Evolutionary conservation across 2,888 invertebrate species (phyloP), one percentile per base, ranked within the genome.

Genomic region (Tiphia femorata): DNA sequence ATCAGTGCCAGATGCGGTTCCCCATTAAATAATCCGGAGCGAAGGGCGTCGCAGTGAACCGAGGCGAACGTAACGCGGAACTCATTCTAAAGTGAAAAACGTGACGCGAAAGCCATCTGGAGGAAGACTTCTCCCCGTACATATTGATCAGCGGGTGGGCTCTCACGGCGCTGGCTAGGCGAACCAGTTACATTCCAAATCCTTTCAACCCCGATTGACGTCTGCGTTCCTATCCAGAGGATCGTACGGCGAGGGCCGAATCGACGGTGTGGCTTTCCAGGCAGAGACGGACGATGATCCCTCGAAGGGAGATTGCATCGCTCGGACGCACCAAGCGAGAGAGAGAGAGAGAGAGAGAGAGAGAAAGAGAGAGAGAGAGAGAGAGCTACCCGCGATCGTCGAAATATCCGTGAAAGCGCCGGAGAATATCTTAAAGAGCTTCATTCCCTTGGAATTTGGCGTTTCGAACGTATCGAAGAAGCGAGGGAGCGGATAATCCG

Each of bases 71-170:
- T 51, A 55, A 49, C 51, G 62, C 51, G 41, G 56, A 59, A 58
- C 67, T 62, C 59, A 67, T 67, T 53, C 49, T 44, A 48, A n/a
- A 40, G 19, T 70, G 66, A 66, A 62, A 70, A 62, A 66, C 67
- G 67, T 67, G 67, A 67, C 49, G 49, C 49, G 62, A 67, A 67
- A 62, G 40, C 58, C 47, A 48, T 56, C 50, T 37, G 43, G 56
- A 56, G 49, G 37, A 58, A 62, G 70, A 66, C 57, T 62, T 70
- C 62, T 57, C 50, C 48, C 50, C 48, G 50, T 59, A 66, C 67
- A 62, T 67, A 67, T 67, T 70, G 67, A 67, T 66, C 58, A 67
- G 46, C 52, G 42, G 38, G 33, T 8, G 6, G 25, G 8, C 25
- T 5, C 6, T 8, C 6, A 8, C 25, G 25, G 25, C 21, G 50